These are phyloP conservation scores for Oreohelix idahoensis DNA, from an alignment of 1,140 invertebrate genomes.

Conservation along the genomic window DNA sequence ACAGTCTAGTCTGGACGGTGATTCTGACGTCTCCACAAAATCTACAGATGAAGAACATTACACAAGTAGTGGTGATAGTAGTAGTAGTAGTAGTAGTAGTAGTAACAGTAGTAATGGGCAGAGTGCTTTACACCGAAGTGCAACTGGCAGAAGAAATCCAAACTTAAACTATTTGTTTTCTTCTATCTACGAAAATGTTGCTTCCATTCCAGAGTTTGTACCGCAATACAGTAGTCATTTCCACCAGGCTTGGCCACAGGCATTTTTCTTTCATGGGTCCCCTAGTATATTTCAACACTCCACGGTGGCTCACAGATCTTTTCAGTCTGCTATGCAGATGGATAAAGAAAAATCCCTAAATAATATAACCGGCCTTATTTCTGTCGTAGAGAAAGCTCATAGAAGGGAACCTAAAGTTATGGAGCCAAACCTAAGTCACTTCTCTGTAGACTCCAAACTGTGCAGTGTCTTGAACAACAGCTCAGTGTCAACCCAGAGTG, in stretches of 20 bases:
- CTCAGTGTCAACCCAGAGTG: slow-evolving; percentile 44
- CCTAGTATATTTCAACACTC: background rate
- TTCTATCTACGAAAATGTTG: slow-evolving; percentile 27
- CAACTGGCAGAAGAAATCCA: background rate
- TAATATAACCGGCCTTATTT: slow-evolving; percentile 69
- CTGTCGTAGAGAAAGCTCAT: slow-evolving; percentile 68
- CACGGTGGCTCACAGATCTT: background rate
- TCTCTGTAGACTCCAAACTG: slow-evolving; percentile 49
- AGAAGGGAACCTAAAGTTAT: slow-evolving; percentile 54
- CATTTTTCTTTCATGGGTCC: background rate
- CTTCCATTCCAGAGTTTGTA: slow-evolving; percentile 49
- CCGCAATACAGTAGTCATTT: slow-evolving; percentile 40
- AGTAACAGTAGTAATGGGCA: background rate
- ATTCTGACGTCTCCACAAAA: slow-evolving; percentile 40
- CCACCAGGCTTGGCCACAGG: slow-evolving; percentile 21
- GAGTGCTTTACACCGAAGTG: no score
- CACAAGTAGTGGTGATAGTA: background rate
- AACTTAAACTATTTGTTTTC: background rate
- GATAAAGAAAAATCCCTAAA: slow-evolving; percentile 53
- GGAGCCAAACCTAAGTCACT: slow-evolving; percentile 51
- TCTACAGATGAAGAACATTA: slow-evolving; percentile 44
- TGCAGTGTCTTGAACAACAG: slow-evolving; percentile 64
- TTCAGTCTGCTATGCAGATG: slow-evolving; percentile 23
- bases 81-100: background rate
- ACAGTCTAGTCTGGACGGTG: slow-evolving; percentile 53